Base-by-base conservation (phyloP, 2,888 invertebrate genomes). In the Lepidocyrtoides sp. region DNA sequence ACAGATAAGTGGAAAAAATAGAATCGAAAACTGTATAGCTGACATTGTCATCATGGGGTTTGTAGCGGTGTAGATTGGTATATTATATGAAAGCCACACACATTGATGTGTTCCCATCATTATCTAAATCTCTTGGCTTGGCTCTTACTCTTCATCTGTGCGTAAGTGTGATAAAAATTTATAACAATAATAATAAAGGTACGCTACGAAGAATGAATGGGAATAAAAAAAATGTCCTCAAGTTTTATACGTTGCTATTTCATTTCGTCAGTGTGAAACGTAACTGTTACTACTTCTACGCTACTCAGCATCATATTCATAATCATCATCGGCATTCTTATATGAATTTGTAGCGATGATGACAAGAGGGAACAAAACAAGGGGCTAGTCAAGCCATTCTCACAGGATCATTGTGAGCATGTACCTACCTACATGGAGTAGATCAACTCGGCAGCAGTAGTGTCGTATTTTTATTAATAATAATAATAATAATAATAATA, bases 21-120 rank as follows among this genome's bases (percentile, higher is more conserved):
- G 83, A 14, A 83, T 51, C 4, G 66, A 57, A 72, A 36, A 51
- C 32, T n/a, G n/a, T 54, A 72, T 54, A 79, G 69, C 69, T 23
- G 32, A 36, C 79, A 57, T 79, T 12, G 20, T 20, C 23, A 79
- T 32, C 54, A 79, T 79, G 54, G 32, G 54, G 54, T 20, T 54
- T 3, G 32, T n/a, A 75, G 57, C 29, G 41, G 41, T 41, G 41
- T 20, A 48, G 44, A 48, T 51, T 75, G 26, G 48, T 14, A 51
- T 7, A 75, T 32, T 26, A 17, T 26, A 8, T 14, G 17, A 66
- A 83, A 60, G 89, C 85, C 91, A 86, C 91, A 91, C 91, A 86
- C 91, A 86, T 81, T 82, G 90, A 75, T 82, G 44, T 81, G 85
- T 48, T 90, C 51, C 77, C 69, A 84, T 83, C 51, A 84, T 84